Percentiles rank a stretch among this genome's conserved stretches.
Conservation (phyloP, 2,797 vertebrate genomes). For the Microctenopoma lineatum region DNA sequence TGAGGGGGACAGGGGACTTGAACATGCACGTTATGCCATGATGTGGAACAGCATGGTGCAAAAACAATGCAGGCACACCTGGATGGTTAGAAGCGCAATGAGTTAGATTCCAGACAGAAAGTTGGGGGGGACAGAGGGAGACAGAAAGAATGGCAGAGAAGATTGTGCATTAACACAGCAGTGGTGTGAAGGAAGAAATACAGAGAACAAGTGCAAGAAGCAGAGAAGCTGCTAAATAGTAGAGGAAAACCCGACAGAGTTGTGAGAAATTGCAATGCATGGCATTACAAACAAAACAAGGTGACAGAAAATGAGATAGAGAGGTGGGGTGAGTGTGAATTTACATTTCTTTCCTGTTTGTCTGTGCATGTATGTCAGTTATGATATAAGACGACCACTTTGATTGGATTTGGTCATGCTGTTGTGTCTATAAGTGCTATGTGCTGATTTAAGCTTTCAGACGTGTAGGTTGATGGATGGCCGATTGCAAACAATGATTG, state of each 20-base stretch:
- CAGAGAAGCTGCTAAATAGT: constrained; percentile 11
- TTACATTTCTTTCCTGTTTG: neutral
- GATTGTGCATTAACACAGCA: constrained; percentile 17
- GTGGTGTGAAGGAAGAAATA: constrained; percentile 27
- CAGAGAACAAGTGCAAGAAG: constrained; percentile 10
- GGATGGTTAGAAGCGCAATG: constrained; percentile 15
- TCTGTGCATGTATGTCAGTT: neutral
- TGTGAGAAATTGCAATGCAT: constrained; percentile 29
- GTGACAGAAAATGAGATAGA: constrained; percentile 23
- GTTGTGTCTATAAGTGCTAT: constrained; percentile 9
- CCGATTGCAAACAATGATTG: constrained; percentile 33
- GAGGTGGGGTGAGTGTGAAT: neutral
- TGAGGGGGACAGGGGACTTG: constrained; percentile 10
- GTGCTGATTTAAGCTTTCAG: constrained; percentile 13
- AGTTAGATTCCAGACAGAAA: constrained; percentile 14
- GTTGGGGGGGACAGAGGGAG: neutral
- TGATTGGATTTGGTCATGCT: neutral
- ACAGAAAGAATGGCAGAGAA: too few relatives aligned
- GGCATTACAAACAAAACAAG: constrained; percentile 24
- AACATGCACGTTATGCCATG: neutral
- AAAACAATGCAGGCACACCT: constrained; percentile 45
- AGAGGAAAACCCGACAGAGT: neutral
- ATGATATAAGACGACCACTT: neutral
- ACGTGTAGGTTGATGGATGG: constrained; percentile 22
- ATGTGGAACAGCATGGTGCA: constrained; percentile 34